Percentiles rank a stretch among this genome's conserved stretches.
Evolutionary conservation across 92 coral and sea anemone genomes (phyloP).

Genomic region (Pocillopora meandrina): DNA sequence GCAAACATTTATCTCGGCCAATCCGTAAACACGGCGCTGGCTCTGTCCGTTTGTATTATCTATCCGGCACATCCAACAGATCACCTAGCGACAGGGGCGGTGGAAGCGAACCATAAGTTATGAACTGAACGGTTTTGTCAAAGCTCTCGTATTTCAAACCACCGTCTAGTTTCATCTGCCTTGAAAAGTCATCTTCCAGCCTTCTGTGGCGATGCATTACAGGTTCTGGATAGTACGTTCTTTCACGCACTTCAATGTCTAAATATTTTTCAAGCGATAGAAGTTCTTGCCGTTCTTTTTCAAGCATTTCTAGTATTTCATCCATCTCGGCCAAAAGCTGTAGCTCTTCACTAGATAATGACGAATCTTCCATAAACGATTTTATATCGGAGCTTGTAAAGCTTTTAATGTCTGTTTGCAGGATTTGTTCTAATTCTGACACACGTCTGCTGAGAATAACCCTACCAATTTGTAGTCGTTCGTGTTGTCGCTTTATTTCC

Average conservation of each 20-base stretch:
- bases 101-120: slow-evolving; percentile 85
- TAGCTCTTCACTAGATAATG: slow-evolving; percentile 70
- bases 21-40: not conserved
- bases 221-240: slow-evolving; percentile 91
- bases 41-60: slow-evolving; percentile 1
- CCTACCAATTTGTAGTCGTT: slow-evolving; percentile 72
- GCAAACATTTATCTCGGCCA: not conserved
- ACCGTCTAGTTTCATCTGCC: slow-evolving; percentile 89
- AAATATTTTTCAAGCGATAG: slow-evolving; percentile 74
- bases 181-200: slow-evolving; percentile 88
- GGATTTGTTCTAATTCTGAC: slow-evolving; percentile 80
- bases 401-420: slow-evolving; percentile 62
- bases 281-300: slow-evolving; percentile 76
- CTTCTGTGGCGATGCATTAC: slow-evolving; percentile 64
- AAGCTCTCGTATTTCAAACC: slow-evolving; percentile 86
- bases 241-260: slow-evolving; percentile 85
- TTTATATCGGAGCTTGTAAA: slow-evolving; percentile 48
- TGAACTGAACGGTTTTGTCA: slow-evolving; percentile 74
- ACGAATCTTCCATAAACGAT: slow-evolving; percentile 53
- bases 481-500: slow-evolving; percentile 82
- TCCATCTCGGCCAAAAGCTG: slow-evolving; percentile 85
- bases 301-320: slow-evolving; percentile 70
- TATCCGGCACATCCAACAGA: slow-evolving; percentile 27
- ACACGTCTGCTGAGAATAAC: slow-evolving; percentile 61
- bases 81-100: slow-evolving; percentile 87